Evolutionary conservation across 2,113 vertebrate species (phyloP).

Genomic region (Pleuronectes platessa): DNA sequence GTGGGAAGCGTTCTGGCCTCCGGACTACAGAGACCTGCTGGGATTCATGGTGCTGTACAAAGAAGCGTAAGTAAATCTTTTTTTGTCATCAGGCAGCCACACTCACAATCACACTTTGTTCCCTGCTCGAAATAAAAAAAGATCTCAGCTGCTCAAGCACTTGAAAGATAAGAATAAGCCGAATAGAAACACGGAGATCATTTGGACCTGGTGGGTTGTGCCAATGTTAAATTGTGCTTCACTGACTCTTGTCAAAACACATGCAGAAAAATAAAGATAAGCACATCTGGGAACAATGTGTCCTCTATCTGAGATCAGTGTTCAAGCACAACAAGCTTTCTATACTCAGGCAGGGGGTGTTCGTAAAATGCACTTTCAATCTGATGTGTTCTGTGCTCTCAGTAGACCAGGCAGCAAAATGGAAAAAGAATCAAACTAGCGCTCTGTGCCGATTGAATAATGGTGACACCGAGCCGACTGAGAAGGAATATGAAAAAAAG

Average conservation of each 20-base stretch:
- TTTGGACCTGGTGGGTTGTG: not conserved
- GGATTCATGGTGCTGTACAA: constrained; percentile 99
- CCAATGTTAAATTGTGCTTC: not conserved
- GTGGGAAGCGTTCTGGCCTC: constrained; percentile 95
- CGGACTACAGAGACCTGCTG: constrained; percentile 94
- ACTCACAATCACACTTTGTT: not conserved
- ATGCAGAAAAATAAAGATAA: not conserved
- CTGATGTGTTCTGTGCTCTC: not conserved
- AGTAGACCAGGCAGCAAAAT: not conserved
- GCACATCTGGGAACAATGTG: not conserved
- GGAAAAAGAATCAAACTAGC: not conserved
- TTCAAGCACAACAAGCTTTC: not conserved
- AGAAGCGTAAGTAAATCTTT: constrained; percentile 89
- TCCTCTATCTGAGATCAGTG: not conserved
- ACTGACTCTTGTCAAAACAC: not conserved
- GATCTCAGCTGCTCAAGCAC: constrained; percentile 21
- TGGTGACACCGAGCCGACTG: not conserved
- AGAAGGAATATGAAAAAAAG: not conserved
- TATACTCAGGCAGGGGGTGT: not conserved
- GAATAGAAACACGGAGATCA: not conserved
- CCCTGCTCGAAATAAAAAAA: constrained; percentile 3
- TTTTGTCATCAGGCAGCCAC: not conserved
- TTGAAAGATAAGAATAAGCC: not conserved
- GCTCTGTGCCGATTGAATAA: not conserved
- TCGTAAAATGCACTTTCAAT: not conserved